Conservation (phyloP, 2,797 vertebrate species). For the Cygnus olor region DNA sequence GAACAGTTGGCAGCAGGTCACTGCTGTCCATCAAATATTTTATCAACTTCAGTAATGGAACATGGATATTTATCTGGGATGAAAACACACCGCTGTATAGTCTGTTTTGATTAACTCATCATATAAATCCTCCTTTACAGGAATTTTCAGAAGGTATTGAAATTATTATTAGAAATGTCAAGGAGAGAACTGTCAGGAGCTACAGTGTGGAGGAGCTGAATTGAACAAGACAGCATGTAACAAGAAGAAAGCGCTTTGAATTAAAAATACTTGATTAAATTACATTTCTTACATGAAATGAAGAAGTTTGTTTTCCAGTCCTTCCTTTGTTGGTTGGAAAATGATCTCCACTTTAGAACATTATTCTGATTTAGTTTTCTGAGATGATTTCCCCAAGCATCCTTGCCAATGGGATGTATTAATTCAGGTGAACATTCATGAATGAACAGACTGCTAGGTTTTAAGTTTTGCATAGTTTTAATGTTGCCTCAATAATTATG, state of each 20-base stretch:
- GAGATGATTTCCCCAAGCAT: not conserved
- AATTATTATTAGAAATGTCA: conserved; percentile 30
- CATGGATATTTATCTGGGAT: conserved; percentile 6
- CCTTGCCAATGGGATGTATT: not conserved
- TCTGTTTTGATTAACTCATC: conserved; percentile 24
- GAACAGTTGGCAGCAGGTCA: not conserved
- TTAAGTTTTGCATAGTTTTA: not conserved
- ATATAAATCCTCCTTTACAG: not conserved
- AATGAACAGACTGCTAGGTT: not conserved
- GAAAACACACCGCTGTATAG: not conserved
- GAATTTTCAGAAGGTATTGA: conserved; percentile 21
- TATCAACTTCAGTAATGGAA: conserved; percentile 30
- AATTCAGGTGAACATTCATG: not conserved
- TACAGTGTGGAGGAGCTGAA: not conserved
- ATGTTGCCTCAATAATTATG: not conserved
- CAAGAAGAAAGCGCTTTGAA: not conserved
- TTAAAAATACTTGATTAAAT: not conserved
- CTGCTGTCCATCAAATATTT: conserved; percentile 26
- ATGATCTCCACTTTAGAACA: not conserved
- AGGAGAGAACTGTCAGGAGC: not conserved
- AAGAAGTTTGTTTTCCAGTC: conserved; percentile 3
- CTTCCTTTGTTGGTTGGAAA: not conserved
- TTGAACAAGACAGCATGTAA: not conserved
- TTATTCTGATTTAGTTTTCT: not conserved
- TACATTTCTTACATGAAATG: not conserved